Evolutionary conservation across 2,113 vertebrate genomes (phyloP).

Genomic region (Pimephales promelas): DNA sequence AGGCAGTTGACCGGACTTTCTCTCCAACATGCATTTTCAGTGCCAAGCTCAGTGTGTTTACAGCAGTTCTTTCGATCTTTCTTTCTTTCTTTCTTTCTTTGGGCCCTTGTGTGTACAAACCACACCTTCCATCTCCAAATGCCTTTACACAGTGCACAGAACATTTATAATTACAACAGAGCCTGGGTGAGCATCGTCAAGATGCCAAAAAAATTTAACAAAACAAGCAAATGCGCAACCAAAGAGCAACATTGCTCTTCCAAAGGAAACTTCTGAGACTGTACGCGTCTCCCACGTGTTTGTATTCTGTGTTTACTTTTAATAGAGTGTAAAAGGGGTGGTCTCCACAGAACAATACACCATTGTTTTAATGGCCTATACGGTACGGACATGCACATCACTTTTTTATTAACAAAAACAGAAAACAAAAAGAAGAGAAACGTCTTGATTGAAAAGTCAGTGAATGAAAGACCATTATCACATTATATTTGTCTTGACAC

Average conservation of each 20-base stretch:
- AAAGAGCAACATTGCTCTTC: conserved; percentile 15
- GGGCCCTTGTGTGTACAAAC: conserved; percentile 17
- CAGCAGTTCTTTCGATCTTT: not conserved
- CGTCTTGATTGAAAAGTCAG: not conserved
- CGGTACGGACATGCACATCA: not conserved
- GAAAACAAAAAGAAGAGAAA: not conserved
- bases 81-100: not conserved
- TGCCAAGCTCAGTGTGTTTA: conserved; percentile 25
- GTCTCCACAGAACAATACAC: not conserved
- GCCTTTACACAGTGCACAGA: conserved; percentile 18
- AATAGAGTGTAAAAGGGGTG: conserved; percentile 19
- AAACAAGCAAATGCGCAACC: not conserved
- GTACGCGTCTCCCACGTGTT: not conserved
- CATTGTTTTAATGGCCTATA: conserved; percentile 11
- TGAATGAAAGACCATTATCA: not conserved
- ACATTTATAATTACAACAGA: conserved; percentile 29
- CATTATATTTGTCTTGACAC: not conserved
- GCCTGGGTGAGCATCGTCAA: not conserved
- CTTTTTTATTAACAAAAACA: not conserved
- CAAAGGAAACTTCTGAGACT: conserved; percentile 6
- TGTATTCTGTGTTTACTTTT: conserved; percentile 21
- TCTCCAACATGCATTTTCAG: conserved; percentile 33
- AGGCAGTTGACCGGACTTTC: conserved; percentile 61
- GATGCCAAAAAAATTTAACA: conserved; percentile 22
- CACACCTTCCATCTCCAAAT: conserved; percentile 16